Evolutionary conservation across 2,797 vertebrate species (phyloP), one percentile per base, ranked within the genome.

Genomic region (Periparus ater): DNA sequence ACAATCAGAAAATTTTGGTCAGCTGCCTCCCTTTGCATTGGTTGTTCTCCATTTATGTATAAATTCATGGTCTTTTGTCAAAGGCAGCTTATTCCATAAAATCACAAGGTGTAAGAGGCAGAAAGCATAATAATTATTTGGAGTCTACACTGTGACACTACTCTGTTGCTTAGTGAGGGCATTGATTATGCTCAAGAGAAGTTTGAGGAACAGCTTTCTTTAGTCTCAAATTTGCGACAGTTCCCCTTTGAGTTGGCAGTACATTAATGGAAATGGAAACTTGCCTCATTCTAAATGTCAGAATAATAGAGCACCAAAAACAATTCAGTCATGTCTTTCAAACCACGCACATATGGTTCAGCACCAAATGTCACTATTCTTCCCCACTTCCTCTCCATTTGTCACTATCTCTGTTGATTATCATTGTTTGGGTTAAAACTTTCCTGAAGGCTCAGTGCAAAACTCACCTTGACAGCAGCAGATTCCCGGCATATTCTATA

Each of bases 261-360:
- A 98, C 98, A 97, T 98, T 98, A 98, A 98, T 98, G 98, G 97
- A 98, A 98, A 98, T 98, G 98, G 98, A 98, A 98, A 98, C 98
- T 97, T 98, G 98, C 98, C 98, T 98, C 97, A 96, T 98, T 98
- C 98, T 98, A 98, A 98, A 98, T 98, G 98, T 98, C 98, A 98
- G 98, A 98, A 98, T 98, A 98, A 98, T 98, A 98, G 98, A 97
- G 97, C 97, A 98, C 98, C 98, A 97, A 98, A 98, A 98, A 98
- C 98, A 98, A 98, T 98, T 98, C 98, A 98, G 98, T 98, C 97
- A 98, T 98, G 98, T 98, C 98, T 98, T 98, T 98, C 98, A 98
- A 98, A 98, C 98, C 98, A 98, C 98, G 98, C 98, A 98, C 98
- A 98, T 98, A 98, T 98, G 98, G 98, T 98, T 98, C 97, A 97